phyloP scores from a whole-genome alignment of 1,140 invertebrate genomes.

The Drosophila cardini region DNA sequence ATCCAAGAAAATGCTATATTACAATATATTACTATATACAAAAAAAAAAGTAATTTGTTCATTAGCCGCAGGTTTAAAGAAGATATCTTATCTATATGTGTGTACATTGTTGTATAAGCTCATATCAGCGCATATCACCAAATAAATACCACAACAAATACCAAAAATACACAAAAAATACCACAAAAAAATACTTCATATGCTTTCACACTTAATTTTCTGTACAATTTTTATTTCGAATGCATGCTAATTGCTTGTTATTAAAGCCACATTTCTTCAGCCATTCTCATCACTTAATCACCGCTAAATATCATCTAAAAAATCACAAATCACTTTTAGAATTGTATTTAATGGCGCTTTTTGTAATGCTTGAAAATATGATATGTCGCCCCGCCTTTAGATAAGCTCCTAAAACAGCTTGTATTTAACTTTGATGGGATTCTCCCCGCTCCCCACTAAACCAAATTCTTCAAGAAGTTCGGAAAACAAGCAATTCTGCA shows the following conservation, averaged over 20 bases:
- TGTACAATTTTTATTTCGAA: conserved; percentile 56
- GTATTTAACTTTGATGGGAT: conserved; percentile 28
- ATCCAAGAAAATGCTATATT: conserved; percentile 20
- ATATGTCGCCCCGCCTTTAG: conserved; percentile 61
- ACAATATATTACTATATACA: conserved; percentile 15
- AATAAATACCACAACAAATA: conserved; percentile 12
- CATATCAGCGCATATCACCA: conserved; percentile 26
- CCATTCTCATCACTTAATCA: conserved; percentile 20
- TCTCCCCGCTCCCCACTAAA: conserved; percentile 1
- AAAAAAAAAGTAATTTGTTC: conserved; percentile 76
- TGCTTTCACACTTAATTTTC: conserved; percentile 60
- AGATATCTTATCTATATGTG: conserved; percentile 18
- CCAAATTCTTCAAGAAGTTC: not conserved
- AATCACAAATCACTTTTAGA: conserved; percentile 34
- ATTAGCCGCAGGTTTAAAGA: conserved; percentile 63
- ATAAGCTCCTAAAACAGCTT: conserved; percentile 35
- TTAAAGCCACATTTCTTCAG: conserved; percentile 9
- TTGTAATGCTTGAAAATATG: conserved; percentile 59
- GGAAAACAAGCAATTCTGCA: conserved; percentile 21
- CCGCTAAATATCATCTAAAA: conserved; percentile 22
- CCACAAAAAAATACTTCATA: conserved; percentile 37
- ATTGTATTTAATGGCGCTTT: conserved; percentile 58
- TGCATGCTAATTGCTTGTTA: conserved; percentile 70
- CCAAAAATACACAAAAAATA: conserved; percentile 17
- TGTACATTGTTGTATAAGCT: conserved; percentile 33